phyloP scores from a whole-genome alignment of 2,888 invertebrate genomes.

The Aleiodes leptofemur region DNA sequence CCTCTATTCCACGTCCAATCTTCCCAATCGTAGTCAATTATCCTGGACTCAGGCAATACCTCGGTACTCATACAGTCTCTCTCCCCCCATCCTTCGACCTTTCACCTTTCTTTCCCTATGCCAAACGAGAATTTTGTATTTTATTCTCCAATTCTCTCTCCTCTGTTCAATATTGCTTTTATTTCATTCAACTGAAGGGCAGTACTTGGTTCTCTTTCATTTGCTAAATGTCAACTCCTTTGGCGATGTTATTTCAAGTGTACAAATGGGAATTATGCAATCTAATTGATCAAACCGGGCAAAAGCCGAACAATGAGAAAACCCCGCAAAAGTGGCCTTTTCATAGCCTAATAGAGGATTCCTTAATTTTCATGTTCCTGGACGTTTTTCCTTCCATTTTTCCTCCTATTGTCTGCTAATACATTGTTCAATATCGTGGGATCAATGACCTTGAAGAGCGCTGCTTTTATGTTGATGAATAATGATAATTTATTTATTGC shows the following conservation, averaged over 20 bases:
- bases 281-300: conserved; percentile 67
- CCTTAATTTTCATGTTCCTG: too few relatives aligned
- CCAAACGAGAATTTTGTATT: neutral
- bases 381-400: too few relatives aligned
- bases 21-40: conserved; percentile 75
- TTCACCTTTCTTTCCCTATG: conserved; percentile 28
- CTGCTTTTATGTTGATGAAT: too few relatives aligned
- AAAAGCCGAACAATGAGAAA: conserved; percentile 12
- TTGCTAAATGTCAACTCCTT: conserved; percentile 69
- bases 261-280: conserved; percentile 74
- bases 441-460: too few relatives aligned
- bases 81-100: neutral
- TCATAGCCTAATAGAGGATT: too few relatives aligned
- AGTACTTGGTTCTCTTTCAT: conserved; percentile 53
- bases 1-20: conserved; percentile 72
- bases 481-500: too few relatives aligned
- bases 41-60: conserved; percentile 54
- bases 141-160: conserved; percentile 33
- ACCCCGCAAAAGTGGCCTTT: conserved; percentile 23
- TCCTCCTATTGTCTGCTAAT: too few relatives aligned
- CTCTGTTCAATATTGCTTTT: conserved; percentile 14
- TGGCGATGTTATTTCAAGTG: conserved; percentile 72
- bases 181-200: conserved; percentile 10
- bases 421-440: too few relatives aligned
- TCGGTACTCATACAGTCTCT: conserved; percentile 27